Percentiles rank a stretch among this genome's conserved stretches.
These are phyloP conservation scores for Tauraco hartlaubi DNA, from an alignment of 2,797 vertebrate genomes.

Conservation along the genomic window DNA sequence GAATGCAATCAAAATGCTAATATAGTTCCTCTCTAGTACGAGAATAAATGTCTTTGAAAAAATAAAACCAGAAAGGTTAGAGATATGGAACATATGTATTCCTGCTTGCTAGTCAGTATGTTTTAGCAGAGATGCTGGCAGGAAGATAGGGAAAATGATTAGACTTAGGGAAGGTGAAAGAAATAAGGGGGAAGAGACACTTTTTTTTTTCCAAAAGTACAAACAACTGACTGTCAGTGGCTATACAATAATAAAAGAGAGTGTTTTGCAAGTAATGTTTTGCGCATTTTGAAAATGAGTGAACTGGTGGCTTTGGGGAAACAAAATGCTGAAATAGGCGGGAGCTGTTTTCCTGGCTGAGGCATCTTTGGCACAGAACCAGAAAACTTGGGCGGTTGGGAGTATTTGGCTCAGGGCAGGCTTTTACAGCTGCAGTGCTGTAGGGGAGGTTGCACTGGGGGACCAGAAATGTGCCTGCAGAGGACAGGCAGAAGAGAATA, in stretches of 20 bases:
- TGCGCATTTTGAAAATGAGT: not conserved
- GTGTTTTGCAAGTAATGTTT: not conserved
- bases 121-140: not conserved
- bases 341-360: not conserved
- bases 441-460: rapidly evolving
- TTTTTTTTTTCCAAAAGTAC: not conserved
- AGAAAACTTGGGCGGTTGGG: not conserved
- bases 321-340: not conserved
- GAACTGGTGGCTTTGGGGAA: not conserved
- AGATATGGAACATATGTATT: not conserved
- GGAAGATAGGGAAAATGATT: not conserved
- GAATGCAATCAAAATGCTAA: not conserved
- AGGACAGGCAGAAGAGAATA: not conserved
- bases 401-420: not conserved
- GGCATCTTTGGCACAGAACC: not conserved
- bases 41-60: not conserved
- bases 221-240: not conserved
- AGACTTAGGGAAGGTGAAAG: not conserved
- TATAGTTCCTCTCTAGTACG: not conserved
- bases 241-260: not conserved
- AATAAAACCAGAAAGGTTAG: not conserved
- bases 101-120: not conserved
- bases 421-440: not conserved
- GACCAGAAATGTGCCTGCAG: rapidly evolving
- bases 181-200: not conserved